These are phyloP conservation scores for Ctenodactylus gundi DNA, from an alignment of 2,113 vertebrate genomes.

Conservation along the genomic window DNA sequence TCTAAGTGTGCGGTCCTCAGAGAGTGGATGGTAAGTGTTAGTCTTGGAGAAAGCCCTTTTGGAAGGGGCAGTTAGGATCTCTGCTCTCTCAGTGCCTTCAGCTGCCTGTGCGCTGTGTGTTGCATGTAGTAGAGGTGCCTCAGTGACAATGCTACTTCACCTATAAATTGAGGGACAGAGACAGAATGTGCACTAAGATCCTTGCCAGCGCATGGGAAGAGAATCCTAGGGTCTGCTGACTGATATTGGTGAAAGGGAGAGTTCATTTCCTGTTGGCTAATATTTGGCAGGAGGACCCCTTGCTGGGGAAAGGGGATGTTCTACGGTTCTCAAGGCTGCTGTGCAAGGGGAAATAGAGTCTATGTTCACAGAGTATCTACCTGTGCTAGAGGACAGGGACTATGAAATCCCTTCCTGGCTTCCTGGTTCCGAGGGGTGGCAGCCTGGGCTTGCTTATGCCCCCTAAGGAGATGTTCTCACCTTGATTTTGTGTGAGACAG, in stretches of 20 bases:
- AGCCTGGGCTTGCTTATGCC: background rate
- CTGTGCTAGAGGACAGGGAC: background rate
- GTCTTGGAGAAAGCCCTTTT: no score
- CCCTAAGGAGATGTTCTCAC: background rate
- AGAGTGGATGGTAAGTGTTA: background rate
- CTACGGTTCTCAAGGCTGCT: background rate
- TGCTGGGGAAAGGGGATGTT: background rate
- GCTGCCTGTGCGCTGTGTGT: background rate
- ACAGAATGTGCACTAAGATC: background rate
- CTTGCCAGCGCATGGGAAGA: background rate
- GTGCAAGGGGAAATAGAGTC: background rate
- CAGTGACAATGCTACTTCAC: background rate
- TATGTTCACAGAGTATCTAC: fast-evolving
- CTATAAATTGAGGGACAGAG: background rate
- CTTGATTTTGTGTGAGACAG: background rate
- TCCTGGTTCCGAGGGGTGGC: background rate
- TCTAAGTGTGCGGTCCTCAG: background rate
- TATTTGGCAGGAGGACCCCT: background rate
- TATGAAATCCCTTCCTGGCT: no score
- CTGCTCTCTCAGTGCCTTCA: fast-evolving
- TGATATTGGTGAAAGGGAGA: background rate
- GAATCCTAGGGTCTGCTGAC: background rate
- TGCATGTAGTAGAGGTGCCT: background rate
- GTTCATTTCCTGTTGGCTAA: background rate
- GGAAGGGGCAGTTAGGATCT: background rate